These are phyloP conservation scores for Hydrozoanthus gracilis DNA, from an alignment of 92 coral and sea anemone species.

Conservation along the genomic window DNA sequence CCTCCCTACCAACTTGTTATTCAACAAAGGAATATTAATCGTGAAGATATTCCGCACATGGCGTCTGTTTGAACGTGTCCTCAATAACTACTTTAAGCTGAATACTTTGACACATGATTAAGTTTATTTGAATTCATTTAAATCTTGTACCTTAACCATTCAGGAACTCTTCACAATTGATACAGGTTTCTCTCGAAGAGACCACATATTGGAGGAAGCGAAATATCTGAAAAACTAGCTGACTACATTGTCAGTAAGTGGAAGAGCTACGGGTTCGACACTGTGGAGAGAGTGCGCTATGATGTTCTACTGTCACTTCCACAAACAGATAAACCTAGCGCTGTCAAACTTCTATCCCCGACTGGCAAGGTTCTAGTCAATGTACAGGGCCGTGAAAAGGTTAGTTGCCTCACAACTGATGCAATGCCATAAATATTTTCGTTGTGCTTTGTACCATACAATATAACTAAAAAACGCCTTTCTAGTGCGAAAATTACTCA, in stretches of 20 bases:
- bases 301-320: constrained; percentile 78
- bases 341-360: constrained; percentile 62
- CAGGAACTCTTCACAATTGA: too few species aligned
- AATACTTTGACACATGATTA: too few species aligned
- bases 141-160: background rate
- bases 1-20: too few species aligned
- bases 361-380: constrained; percentile 48
- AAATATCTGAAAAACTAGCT: constrained; percentile 65
- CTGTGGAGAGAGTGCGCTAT: constrained; percentile 80
- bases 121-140: background rate
- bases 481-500: too few species aligned
- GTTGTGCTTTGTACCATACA: background rate
- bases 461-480: too few species aligned
- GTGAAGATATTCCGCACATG: too few species aligned
- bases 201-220: constrained; percentile 81
- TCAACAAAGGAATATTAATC: too few species aligned
- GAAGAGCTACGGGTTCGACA: constrained; percentile 77
- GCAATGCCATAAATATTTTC: background rate
- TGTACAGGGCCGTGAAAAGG: constrained; percentile 83
- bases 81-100: too few species aligned
- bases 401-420: background rate
- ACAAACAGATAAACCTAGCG: constrained; percentile 74
- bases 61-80: too few species aligned
- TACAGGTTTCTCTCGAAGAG: constrained; percentile 68
- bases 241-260: constrained; percentile 74